Percentiles rank a stretch among this genome's conserved stretches.
These are phyloP conservation scores for Ameiurus melas DNA, from an alignment of 2,113 vertebrate genomes.

Conservation along the genomic window DNA sequence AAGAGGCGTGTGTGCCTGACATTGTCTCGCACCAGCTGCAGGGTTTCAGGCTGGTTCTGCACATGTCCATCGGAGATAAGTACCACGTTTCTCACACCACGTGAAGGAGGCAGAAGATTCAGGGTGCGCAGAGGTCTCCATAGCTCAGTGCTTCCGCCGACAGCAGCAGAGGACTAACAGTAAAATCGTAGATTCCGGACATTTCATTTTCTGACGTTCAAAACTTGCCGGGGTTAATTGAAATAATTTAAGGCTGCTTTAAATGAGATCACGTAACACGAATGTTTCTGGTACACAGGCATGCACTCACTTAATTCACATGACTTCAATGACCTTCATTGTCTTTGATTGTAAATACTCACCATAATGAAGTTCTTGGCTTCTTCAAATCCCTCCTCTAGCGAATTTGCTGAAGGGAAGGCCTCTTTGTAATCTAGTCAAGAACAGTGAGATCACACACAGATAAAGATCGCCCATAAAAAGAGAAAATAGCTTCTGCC, in stretches of 20 bases:
- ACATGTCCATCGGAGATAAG: constrained; percentile 86
- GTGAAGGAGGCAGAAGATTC: constrained; percentile 76
- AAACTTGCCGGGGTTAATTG: no score
- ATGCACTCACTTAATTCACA: neutral
- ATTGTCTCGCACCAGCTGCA: constrained; percentile 75
- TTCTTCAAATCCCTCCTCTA: constrained; percentile 27
- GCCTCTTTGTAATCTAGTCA: constrained; percentile 75
- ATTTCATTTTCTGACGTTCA: neutral
- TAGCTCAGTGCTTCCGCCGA: constrained; percentile 84
- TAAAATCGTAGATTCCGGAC: neutral
- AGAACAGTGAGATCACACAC: constrained; percentile 2
- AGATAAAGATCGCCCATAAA: neutral
- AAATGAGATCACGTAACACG: neutral
- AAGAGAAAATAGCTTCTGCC: neutral
- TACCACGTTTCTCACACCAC: constrained; percentile 76
- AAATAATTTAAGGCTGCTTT: neutral
- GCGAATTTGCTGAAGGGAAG: constrained; percentile 66
- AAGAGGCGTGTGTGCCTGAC: constrained; percentile 80
- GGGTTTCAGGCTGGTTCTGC: constrained; percentile 74
- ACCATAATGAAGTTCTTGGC: constrained; percentile 76
- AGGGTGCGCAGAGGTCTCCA: constrained; percentile 80
- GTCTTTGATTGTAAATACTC: constrained; percentile 44
- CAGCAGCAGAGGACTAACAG: constrained; percentile 65
- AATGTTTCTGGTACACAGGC: neutral
- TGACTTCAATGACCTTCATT: neutral